Conservation (phyloP, 2,888 invertebrate species). For the Eilema caniola region DNA sequence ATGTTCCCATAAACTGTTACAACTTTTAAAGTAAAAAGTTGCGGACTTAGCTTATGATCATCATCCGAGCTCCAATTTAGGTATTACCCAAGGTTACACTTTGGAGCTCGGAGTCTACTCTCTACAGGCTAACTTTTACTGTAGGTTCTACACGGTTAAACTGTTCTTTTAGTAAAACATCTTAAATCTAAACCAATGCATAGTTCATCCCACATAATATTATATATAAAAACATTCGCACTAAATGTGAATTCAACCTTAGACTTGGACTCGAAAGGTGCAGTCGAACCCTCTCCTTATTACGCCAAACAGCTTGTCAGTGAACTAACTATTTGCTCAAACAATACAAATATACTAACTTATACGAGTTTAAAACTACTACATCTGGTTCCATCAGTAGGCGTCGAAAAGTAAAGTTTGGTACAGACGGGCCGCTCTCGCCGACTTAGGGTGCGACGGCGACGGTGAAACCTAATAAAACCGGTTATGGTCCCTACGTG, state of each 20-base stretch:
- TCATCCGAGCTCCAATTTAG: neutral
- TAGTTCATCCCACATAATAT: no score
- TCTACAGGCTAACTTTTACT: no score
- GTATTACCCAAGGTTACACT: neutral
- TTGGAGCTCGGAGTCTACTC: no score
- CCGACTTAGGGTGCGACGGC: constrained; percentile 58
- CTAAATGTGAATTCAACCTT: no score
- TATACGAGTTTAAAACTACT: constrained; percentile 23
- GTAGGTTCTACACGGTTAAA: no score
- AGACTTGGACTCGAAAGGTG: no score
- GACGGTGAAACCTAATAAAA: constrained; percentile 84
- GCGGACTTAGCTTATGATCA: neutral
- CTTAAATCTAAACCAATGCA: no score
- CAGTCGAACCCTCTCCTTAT: neutral
- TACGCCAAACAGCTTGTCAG: neutral
- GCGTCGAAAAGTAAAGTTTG: constrained; percentile 59
- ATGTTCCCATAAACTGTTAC: neutral
- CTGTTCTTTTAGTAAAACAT: no score
- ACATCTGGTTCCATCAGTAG: constrained; percentile 49
- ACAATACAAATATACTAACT: neutral
- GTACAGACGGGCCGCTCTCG: constrained; percentile 57
- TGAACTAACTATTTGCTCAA: neutral
- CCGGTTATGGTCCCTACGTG: constrained; percentile 81
- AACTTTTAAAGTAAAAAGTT: neutral
- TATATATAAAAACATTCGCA: no score